Evolutionary conservation across 2,797 vertebrate species (phyloP).

Genomic region (Cacajao melanocephalus): DNA sequence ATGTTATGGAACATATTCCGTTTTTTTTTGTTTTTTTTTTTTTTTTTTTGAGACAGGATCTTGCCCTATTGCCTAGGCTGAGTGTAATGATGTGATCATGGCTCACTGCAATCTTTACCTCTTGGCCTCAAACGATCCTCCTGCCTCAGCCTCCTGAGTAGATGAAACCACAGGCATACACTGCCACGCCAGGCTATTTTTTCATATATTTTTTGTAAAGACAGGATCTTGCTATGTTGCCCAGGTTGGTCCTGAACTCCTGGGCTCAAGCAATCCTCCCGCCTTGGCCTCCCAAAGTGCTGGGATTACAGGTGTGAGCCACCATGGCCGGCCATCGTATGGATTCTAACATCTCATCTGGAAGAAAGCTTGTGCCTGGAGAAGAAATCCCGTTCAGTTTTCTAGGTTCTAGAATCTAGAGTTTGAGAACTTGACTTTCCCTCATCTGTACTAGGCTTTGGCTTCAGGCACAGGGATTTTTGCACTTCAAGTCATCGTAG

Average conservation of each 20-base stretch:
- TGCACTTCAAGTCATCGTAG: not conserved
- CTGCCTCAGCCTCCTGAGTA: not conserved
- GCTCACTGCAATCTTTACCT: not conserved
- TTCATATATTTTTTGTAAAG: not conserved
- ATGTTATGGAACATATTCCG: rapidly evolving
- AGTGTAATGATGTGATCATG: rapidly evolving
- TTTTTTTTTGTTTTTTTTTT: too few species aligned
- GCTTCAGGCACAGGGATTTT: not conserved
- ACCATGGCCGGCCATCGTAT: rapidly evolving
- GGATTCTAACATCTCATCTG: not conserved
- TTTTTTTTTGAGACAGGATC: not conserved
- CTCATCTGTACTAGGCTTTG: not conserved
- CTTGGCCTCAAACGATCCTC: not conserved
- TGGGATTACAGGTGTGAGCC: not conserved
- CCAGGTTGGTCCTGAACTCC: too few species aligned
- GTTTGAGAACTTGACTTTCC: not conserved
- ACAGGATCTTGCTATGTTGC: too few species aligned
- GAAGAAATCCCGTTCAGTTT: not conserved
- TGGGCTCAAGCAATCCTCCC: too few species aligned
- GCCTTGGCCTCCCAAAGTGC: too few species aligned
- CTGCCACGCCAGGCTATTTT: not conserved
- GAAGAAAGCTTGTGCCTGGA: not conserved
- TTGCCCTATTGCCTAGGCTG: not conserved
- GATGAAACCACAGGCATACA: not conserved
- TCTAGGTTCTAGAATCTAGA: not conserved